Conservation (phyloP, 2,888 invertebrate species). For the Mythimna loreyi region DNA sequence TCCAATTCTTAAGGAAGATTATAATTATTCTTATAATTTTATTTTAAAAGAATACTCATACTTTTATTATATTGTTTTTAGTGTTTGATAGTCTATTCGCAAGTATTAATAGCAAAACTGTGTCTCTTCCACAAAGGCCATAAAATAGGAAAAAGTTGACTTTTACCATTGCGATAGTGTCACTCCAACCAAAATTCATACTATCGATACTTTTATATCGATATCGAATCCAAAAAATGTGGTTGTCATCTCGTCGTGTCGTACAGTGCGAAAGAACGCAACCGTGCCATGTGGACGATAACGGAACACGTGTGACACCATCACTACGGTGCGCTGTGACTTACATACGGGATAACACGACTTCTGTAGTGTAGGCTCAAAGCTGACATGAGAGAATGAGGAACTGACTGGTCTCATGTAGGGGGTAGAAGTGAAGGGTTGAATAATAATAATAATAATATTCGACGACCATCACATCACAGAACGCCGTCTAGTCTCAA, state of each 20-base stretch:
- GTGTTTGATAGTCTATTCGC: too few species aligned
- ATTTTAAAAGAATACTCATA: too few species aligned
- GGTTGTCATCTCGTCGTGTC: slow-evolving; percentile 42
- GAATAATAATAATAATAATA: too few species aligned
- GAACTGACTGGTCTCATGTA: neutral
- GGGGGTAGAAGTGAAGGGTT: neutral
- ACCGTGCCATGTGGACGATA: slow-evolving; percentile 55
- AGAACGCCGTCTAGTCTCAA: too few species aligned
- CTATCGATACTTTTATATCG: slow-evolving; percentile 39
- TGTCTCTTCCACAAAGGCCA: too few species aligned
- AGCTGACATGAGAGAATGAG: slow-evolving; percentile 16
- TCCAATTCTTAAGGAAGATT: too few species aligned
- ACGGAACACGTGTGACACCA: slow-evolving; percentile 58
- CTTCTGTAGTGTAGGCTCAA: slow-evolving; percentile 34
- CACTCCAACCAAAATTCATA: neutral
- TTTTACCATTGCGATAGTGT: neutral
- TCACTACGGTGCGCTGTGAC: slow-evolving; percentile 54
- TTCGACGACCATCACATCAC: too few species aligned
- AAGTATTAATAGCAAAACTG: too few species aligned
- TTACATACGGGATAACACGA: slow-evolving; percentile 56
- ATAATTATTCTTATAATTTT: too few species aligned
- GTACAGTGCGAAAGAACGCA: slow-evolving; percentile 45
- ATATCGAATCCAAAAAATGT: slow-evolving; percentile 35
- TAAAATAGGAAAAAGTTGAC: too few species aligned
- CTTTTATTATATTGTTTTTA: too few species aligned